A percentile compares a stretch with the other conserved stretches of the same genome.
phyloP scores from a whole-genome alignment of 2,113 vertebrate species.

The Macroglossus sobrinus region DNA sequence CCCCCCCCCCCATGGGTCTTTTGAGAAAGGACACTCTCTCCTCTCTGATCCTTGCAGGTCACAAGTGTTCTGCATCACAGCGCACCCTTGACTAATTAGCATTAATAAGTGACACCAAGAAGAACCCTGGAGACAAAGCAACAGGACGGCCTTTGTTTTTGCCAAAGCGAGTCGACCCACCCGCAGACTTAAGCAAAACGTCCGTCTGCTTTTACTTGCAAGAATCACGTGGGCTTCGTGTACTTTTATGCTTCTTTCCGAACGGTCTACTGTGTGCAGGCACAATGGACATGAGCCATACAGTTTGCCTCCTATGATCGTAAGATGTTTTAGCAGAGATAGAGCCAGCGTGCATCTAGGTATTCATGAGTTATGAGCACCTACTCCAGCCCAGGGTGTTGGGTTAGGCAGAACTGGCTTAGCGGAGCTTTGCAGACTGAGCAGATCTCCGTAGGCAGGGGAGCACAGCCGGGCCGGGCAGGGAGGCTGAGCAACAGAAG shows the following conservation, averaged over 20 bases:
- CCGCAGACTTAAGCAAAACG: not conserved
- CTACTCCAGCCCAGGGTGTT: not conserved
- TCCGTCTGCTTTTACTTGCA: not conserved
- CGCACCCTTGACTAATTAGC: constrained; percentile 37
- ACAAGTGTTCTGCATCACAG: constrained; percentile 40
- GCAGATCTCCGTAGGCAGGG: not conserved
- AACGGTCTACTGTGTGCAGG: no score
- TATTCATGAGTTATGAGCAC: not conserved
- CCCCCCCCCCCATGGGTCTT: not conserved
- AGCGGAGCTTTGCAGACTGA: not conserved
- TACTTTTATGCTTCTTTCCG: not conserved
- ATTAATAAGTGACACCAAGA: constrained; percentile 35
- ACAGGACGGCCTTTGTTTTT: not conserved
- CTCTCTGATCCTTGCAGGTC: not conserved
- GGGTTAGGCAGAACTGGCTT: not conserved
- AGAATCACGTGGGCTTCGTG: not conserved
- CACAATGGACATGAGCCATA: rapidly evolving
- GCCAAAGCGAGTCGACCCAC: constrained; percentile 49
- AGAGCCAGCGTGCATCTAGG: not conserved
- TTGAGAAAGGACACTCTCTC: constrained; percentile 37
- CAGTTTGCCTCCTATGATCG: not conserved
- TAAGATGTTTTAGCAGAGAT: not conserved
- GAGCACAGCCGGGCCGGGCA: not conserved
- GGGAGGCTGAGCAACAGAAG: not conserved
- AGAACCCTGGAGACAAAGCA: not conserved